Conservation (phyloP, 1,140 invertebrate genomes). For the Lordiphosa clarofinis region DNA sequence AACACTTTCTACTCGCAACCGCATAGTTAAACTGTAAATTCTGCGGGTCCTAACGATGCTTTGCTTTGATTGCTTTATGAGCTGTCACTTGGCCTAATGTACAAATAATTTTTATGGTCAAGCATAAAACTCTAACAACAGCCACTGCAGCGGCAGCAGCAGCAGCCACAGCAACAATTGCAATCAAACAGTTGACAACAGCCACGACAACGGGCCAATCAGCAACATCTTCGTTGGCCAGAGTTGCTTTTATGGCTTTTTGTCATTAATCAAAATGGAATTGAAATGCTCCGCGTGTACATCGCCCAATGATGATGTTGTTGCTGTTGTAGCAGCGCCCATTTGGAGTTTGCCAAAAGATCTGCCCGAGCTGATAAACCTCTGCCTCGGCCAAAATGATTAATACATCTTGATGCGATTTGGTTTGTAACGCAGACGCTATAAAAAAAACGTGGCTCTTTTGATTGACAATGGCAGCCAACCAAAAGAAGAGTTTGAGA, state of each 20-base stretch:
- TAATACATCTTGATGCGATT: slow-evolving; percentile 78
- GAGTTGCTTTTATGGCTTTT: slow-evolving; percentile 72
- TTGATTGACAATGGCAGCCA: slow-evolving; percentile 67
- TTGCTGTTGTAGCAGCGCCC: slow-evolving; percentile 60
- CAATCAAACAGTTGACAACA: slow-evolving; percentile 69
- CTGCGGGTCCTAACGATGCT: slow-evolving; percentile 17
- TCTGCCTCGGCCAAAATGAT: slow-evolving; percentile 53
- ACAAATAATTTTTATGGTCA: slow-evolving; percentile 55
- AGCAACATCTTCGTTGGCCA: slow-evolving; percentile 67
- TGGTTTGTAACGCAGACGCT: slow-evolving; percentile 68
- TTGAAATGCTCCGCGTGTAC: slow-evolving; percentile 75
- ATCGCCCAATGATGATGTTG: slow-evolving; percentile 54
- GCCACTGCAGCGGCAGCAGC: slow-evolving; percentile 9
- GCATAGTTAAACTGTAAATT: slow-evolving; percentile 15
- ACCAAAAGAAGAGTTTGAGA: slow-evolving; percentile 45
- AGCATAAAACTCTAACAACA: slow-evolving; percentile 33
- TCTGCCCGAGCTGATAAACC: slow-evolving; percentile 54
- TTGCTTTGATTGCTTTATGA: slow-evolving; percentile 47
- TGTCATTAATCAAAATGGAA: slow-evolving; percentile 77
- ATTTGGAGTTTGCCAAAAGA: slow-evolving; percentile 75
- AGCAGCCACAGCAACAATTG: slow-evolving; percentile 31
- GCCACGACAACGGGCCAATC: slow-evolving; percentile 63
- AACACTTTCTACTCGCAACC: slow-evolving; percentile 60
- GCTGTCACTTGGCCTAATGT: slow-evolving; percentile 35
- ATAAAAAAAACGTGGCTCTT: slow-evolving; percentile 70